A percentile compares a stretch with the other conserved stretches of the same genome.
Conservation (phyloP, 1,140 invertebrate genomes). For the Penaeus vannamei region DNA sequence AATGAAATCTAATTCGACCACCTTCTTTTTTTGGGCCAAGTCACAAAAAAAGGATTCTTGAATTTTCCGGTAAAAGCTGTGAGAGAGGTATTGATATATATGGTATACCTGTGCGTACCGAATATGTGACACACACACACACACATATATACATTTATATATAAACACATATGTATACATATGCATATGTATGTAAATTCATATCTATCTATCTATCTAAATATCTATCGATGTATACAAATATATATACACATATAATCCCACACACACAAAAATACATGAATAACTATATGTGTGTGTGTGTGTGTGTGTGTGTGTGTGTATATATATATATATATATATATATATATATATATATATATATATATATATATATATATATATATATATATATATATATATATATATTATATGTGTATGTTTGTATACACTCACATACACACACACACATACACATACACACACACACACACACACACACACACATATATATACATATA, state of each 20-base stretch:
- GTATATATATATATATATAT: background rate
- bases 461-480: no score
- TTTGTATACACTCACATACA: no score
- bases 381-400: background rate
- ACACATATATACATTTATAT: background rate
- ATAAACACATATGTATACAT: background rate
- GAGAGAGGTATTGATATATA: no score
- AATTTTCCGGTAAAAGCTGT: no score
- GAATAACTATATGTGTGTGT: background rate
- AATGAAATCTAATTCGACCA: no score
- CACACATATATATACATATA: no score
- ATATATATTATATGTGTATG: background rate
- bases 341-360: background rate
- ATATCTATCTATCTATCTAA: background rate
- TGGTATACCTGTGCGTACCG: no score
- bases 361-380: slow-evolving; percentile 27
- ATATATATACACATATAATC: slow-evolving; percentile 1
- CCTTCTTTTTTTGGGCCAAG: no score
- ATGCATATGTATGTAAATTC: background rate
- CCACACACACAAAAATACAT: background rate
- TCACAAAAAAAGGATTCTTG: no score
- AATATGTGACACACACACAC: background rate
- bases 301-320: background rate
- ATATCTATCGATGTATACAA: slow-evolving; percentile 17
- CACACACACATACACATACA: no score